Percentiles rank a stretch among this genome's conserved stretches.
phyloP scores from a whole-genome alignment of 2,113 vertebrate genomes.

The Channa argus region DNA sequence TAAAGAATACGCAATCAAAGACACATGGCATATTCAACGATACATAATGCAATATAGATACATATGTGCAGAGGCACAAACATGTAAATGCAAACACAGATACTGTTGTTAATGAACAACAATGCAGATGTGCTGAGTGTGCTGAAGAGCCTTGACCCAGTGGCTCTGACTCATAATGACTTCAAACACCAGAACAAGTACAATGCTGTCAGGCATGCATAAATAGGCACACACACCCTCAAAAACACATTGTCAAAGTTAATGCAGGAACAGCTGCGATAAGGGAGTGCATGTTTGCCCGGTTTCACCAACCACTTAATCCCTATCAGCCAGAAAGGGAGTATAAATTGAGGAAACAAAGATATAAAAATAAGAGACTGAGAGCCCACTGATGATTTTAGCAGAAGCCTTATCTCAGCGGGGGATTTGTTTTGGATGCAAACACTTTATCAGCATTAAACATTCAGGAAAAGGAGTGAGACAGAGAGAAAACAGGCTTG shows the following conservation, averaged over 20 bases:
- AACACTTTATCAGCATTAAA: constrained; percentile 71
- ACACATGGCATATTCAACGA: constrained; percentile 11
- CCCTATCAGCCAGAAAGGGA: constrained; percentile 27
- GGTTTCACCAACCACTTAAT: constrained; percentile 67
- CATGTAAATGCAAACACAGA: constrained; percentile 8
- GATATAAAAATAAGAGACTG: constrained; percentile 36
- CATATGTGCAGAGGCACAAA: constrained; percentile 13
- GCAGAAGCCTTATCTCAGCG: constrained; percentile 60
- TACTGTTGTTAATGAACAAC: constrained; percentile 3
- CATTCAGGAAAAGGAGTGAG: constrained; percentile 57
- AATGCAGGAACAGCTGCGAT: constrained; percentile 45
- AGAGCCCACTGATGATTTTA: constrained; percentile 51
- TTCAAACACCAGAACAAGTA: constrained; percentile 52
- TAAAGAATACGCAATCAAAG: constrained; percentile 42
- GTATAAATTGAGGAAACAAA: constrained; percentile 31
- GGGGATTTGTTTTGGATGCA: constrained; percentile 67
- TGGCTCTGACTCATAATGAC: constrained; percentile 64
- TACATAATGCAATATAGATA: constrained; percentile 53
- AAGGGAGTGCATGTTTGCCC: constrained; percentile 51
- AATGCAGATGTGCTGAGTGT: constrained; percentile 68
- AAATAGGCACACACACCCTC: constrained; percentile 3
- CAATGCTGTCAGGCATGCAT: constrained; percentile 43
- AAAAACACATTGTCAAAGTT: constrained; percentile 16
- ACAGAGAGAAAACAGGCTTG: constrained; percentile 52
- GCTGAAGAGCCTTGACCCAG: constrained; percentile 63